phyloP scores from a whole-genome alignment of 1,140 invertebrate genomes.

The Trichonephila clavata region DNA sequence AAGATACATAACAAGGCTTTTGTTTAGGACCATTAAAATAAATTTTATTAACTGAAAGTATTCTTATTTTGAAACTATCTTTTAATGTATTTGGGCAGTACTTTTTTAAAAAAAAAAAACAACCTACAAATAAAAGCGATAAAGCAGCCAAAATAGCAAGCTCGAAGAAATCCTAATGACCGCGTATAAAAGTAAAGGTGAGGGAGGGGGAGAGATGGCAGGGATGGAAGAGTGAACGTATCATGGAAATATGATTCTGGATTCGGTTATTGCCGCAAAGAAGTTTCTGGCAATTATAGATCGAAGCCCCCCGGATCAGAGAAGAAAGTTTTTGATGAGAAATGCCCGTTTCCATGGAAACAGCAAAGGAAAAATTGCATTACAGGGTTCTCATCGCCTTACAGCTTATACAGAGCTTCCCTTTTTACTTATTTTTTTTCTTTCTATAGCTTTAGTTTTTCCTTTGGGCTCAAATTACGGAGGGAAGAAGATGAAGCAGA shows the following conservation, averaged over 20 bases:
- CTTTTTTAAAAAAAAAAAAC: not conserved
- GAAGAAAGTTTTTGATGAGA: constrained; percentile 75
- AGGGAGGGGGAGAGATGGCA: not conserved
- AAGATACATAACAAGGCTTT: too few species aligned
- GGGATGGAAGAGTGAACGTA: constrained; percentile 36
- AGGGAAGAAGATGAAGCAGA: constrained; percentile 39
- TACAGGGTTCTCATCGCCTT: constrained; percentile 69
- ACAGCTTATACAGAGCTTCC: constrained; percentile 38
- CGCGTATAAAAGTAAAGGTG: constrained; percentile 42
- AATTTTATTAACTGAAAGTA: too few species aligned
- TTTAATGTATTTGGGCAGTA: not conserved
- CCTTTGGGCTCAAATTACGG: constrained; percentile 65
- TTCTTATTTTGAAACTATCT: too few species aligned
- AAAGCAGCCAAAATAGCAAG: constrained; percentile 60
- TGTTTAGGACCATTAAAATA: too few species aligned
- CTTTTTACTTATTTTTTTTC: constrained; percentile 53
- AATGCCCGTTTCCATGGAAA: constrained; percentile 60
- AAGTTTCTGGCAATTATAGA: constrained; percentile 76
- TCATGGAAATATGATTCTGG: constrained; percentile 75
- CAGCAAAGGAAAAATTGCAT: constrained; percentile 63
- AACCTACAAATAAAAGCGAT: not conserved
- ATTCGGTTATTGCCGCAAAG: constrained; percentile 69
- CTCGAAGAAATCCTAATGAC: constrained; percentile 42
- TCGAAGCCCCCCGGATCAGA: constrained; percentile 73
- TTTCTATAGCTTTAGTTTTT: constrained; percentile 70